These are phyloP conservation scores for Meiosimyza platycephala DNA, from an alignment of 2,888 invertebrate species.

Conservation along the genomic window DNA sequence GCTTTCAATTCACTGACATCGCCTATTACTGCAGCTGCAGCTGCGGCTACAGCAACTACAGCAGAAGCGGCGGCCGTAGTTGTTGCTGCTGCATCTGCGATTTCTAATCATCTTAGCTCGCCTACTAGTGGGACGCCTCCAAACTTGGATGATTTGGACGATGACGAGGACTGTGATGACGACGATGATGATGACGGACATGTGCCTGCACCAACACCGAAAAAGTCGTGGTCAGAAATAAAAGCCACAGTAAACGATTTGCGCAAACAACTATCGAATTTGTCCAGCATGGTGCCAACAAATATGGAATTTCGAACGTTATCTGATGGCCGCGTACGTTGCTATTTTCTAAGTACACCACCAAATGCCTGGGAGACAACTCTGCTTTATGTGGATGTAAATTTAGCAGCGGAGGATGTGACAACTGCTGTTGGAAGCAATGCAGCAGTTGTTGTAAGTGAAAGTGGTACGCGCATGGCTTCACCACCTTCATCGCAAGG, in stretches of 20 bases:
- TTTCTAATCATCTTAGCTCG: slow-evolving; percentile 62
- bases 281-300: slow-evolving; percentile 85
- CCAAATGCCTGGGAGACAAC: slow-evolving; percentile 92
- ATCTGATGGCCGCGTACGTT: slow-evolving; percentile 82
- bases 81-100: slow-evolving; percentile 60
- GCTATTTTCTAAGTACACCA: slow-evolving; percentile 91
- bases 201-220: slow-evolving; percentile 55
- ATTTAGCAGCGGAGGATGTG: slow-evolving; percentile 66
- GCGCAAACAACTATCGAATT: slow-evolving; percentile 79
- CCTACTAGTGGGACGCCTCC: slow-evolving; percentile 62
- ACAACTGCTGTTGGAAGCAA: slow-evolving; percentile 39
- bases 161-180: slow-evolving; percentile 58
- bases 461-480: slow-evolving; percentile 33
- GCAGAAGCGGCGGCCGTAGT: slow-evolving; percentile 57
- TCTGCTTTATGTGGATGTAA: slow-evolving; percentile 86
- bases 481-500: slow-evolving; percentile 44
- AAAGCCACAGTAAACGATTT: slow-evolving; percentile 84
- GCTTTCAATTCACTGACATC: slow-evolving; percentile 62
- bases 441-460: slow-evolving; percentile 14
- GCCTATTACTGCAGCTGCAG: slow-evolving; percentile 61
- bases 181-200: slow-evolving; percentile 57
- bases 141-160: slow-evolving; percentile 49
- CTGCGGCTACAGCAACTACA: slow-evolving; percentile 60
- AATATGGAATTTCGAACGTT: slow-evolving; percentile 84
- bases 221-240: slow-evolving; percentile 82